Conservation (phyloP, 1,140 invertebrate species). For the Venturia canescens region DNA sequence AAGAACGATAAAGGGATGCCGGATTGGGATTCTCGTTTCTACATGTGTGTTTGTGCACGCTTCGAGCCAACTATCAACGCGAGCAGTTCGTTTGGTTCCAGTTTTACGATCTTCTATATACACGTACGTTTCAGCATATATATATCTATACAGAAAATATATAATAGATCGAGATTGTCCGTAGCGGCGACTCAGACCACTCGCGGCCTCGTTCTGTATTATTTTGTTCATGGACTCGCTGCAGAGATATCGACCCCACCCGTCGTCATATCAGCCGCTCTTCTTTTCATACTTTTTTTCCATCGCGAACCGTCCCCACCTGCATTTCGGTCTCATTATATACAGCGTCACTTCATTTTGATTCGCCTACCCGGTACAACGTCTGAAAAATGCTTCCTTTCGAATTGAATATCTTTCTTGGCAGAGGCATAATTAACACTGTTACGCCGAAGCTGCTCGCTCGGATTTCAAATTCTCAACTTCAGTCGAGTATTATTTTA, state of each 20-base stretch:
- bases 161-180: constrained; percentile 22
- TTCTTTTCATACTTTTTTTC: not conserved
- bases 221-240: constrained; percentile 62
- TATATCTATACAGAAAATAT: constrained; percentile 26
- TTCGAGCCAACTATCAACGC: constrained; percentile 67
- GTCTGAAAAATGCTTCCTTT: too few species aligned
- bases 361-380: too few species aligned
- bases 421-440: too few species aligned
- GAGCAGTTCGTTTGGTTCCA: constrained; percentile 68
- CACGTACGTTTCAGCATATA: not conserved
- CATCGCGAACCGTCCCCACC: not conserved
- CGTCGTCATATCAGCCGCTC: constrained; percentile 47
- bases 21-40: constrained; percentile 10
- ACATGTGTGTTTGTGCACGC: constrained; percentile 46
- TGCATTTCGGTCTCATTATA: not conserved
- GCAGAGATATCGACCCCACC: too few species aligned
- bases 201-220: constrained; percentile 67
- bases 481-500: too few species aligned
- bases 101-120: constrained; percentile 55
- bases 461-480: too few species aligned
- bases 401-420: too few species aligned
- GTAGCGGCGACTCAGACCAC: constrained; percentile 53
- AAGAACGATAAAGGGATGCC: constrained; percentile 40
- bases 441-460: too few species aligned
- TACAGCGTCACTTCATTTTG: too few species aligned